Percentiles rank a stretch among this genome's conserved stretches.
These are phyloP conservation scores for Drosophila infuscata DNA, from an alignment of 2,888 invertebrate genomes.

Conservation along the genomic window DNA sequence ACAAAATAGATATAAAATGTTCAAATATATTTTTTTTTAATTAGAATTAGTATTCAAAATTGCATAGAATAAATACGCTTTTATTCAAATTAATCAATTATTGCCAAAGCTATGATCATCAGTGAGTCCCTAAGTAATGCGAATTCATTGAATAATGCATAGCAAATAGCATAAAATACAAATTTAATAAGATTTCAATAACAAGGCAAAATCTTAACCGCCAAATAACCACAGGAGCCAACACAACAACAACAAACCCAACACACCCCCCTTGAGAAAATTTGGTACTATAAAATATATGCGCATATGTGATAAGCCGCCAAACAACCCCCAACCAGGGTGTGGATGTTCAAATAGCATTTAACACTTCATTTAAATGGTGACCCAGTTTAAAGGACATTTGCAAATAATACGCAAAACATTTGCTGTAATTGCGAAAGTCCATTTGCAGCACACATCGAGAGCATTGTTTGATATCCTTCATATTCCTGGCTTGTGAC, in stretches of 20 bases:
- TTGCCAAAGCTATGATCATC: background rate
- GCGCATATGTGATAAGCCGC: constrained; percentile 64
- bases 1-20: no score
- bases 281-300: constrained; percentile 55
- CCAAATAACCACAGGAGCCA: constrained; percentile 10
- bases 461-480: constrained; percentile 4
- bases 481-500: constrained; percentile 13
- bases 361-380: constrained; percentile 63
- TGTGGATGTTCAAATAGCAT: constrained; percentile 40
- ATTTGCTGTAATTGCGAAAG: constrained; percentile 60
- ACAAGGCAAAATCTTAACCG: background rate
- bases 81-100: background rate
- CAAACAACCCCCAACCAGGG: constrained; percentile 9
- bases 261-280: constrained; percentile 8
- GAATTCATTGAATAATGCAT: background rate
- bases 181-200: constrained; percentile 28
- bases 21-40: background rate
- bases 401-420: constrained; percentile 38
- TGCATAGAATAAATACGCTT: background rate
- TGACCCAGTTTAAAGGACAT: constrained; percentile 68
- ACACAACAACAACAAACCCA: constrained; percentile 1
- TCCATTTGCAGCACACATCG: constrained; percentile 54
- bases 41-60: background rate
- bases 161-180: constrained; percentile 7
- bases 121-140: background rate